These are phyloP conservation scores for Chromis chromis DNA, from an alignment of 2,797 vertebrate species.

Conservation along the genomic window DNA sequence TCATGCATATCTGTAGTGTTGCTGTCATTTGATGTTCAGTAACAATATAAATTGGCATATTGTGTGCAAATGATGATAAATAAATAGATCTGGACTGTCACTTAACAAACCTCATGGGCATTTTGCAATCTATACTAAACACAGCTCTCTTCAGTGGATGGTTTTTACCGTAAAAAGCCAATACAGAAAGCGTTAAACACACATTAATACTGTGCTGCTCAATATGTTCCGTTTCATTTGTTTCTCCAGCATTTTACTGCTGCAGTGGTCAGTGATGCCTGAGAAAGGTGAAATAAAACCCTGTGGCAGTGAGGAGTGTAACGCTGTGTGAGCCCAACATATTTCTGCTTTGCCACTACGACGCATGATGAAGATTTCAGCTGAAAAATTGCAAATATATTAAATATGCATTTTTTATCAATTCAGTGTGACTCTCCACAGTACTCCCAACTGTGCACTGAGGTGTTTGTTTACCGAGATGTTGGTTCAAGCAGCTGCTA, in stretches of 20 bases:
- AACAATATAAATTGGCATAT: neutral
- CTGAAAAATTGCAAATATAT: slow-evolving; percentile 5
- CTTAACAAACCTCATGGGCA: neutral
- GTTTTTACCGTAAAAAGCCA: neutral
- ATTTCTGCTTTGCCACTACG: neutral
- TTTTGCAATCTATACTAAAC: neutral
- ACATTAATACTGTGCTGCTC: neutral
- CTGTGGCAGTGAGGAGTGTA: neutral
- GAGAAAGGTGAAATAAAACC: neutral
- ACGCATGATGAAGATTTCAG: neutral
- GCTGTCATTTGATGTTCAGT: neutral
- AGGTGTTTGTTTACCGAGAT: slow-evolving; percentile 27
- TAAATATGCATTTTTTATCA: slow-evolving; percentile 4
- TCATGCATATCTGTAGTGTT: neutral
- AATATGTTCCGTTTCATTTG: neutral
- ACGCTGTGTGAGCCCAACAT: neutral
- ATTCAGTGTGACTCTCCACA: neutral
- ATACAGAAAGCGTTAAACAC: neutral
- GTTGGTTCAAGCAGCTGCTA: neutral
- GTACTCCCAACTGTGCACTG: neutral
- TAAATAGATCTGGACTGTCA: neutral
- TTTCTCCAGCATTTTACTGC: neutral
- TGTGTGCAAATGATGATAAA: neutral
- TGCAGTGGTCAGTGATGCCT: slow-evolving; percentile 2
- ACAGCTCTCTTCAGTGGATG: neutral